These are phyloP conservation scores for Neodontobutis hainanensis DNA, from an alignment of 2,113 vertebrate genomes.

Conservation along the genomic window DNA sequence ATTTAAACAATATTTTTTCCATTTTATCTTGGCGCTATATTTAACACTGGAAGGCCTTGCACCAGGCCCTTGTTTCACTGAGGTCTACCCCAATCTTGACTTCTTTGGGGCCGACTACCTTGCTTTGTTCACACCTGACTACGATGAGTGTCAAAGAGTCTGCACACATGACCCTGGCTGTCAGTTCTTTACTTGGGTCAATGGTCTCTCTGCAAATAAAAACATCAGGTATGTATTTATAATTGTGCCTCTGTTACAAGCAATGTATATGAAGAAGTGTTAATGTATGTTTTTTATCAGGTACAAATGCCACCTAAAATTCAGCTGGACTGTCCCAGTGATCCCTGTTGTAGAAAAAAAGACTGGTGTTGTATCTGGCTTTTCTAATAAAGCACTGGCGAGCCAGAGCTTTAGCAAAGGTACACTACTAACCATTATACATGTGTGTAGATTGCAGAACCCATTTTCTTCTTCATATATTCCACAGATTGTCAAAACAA, in stretches of 20 bases:
- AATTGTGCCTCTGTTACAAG: background rate
- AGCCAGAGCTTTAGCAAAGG: background rate
- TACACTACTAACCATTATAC: background rate
- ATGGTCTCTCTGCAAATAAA: accelerated
- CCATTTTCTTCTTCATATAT: background rate
- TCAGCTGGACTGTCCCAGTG: conserved; percentile 46
- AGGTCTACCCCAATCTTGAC: conserved; percentile 54
- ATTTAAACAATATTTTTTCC: background rate
- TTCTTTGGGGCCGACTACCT: conserved; percentile 60
- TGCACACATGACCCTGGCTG: conserved; percentile 68
- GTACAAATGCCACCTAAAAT: conserved; percentile 67
- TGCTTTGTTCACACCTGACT: conserved; percentile 38
- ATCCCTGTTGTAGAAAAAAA: conserved; percentile 12
- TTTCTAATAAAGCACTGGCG: conserved; percentile 37
- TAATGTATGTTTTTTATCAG: conserved; percentile 35
- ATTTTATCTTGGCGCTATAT: background rate
- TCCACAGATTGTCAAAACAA: conserved; percentile 40
- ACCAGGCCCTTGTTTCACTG: conserved; percentile 38
- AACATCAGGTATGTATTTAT: conserved; percentile 13
- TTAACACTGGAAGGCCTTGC: background rate
- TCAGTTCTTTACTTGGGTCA: conserved; percentile 63
- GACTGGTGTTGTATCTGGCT: conserved; percentile 46
- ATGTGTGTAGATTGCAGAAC: accelerated
- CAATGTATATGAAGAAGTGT: background rate
- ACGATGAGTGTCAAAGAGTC: conserved; percentile 61